Evolutionary conservation across 2,113 vertebrate species (phyloP), one percentile per base, ranked within the genome.

Genomic region (Nothocercus nigrocapillus): DNA sequence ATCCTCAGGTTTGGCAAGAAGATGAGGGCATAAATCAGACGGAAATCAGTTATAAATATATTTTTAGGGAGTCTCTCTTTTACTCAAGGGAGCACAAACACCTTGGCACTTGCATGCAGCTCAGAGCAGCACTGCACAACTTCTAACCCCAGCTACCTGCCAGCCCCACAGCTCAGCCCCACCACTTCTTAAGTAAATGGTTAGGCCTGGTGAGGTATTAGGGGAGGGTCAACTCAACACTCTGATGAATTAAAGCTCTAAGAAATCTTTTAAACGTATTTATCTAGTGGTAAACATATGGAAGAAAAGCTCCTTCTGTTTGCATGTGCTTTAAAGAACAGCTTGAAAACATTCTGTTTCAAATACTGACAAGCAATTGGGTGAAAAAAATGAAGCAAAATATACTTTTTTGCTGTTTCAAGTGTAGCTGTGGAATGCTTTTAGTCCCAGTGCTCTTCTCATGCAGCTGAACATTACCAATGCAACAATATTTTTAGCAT

Each of bases 51-150:
- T 80, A 54, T 76, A 32, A 80, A 53, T 59, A 86, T 51, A 42
- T n/a, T 81, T 11, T 77, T 66, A 40, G 24, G 44, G 70, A 34
- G 17, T 54, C 63, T 85, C 32, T 66, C 85, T 63, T 30, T 7
- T 30, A 13, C 25, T 80, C 0, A 0, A 49, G 9, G 51, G 42
- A 63, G 49, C 5, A 21, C 8, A 36, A 2, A 28, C 0, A 0
- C 62, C 38, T 59, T 45, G 24, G 16, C 66, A 16, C 3, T 12
- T 13, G 51, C 3, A 3, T 3, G 17, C 1, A 34, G 47, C 51
- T 66, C 61, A 5, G 22, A 59, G 30, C 45, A 58, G 34, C 6
- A 17, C 19, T 13, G 28, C n/a, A 8, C 59, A 25, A 24, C 13
- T 44, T 72, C 67, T 44, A 51, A 69, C 3, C 8, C 36, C 44